Base-by-base conservation (phyloP, 1,140 invertebrate species). In the Frieseomelitta varia region DNA sequence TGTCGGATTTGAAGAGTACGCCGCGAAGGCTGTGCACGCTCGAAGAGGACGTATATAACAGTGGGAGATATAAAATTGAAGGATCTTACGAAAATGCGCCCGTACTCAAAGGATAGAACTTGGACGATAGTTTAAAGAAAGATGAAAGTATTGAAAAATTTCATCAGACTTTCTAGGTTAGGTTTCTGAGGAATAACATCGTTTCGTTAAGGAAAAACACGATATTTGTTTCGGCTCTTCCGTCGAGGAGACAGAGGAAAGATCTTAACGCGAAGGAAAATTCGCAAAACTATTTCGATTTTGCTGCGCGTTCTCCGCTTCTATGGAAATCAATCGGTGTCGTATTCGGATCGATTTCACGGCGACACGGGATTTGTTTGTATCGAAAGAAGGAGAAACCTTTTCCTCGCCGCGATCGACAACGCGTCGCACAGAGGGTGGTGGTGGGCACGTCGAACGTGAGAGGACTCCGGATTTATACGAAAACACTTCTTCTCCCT, bases 391-490 rank as follows among this genome's bases (percentile, higher is more conserved):
- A 83, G 82, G 55, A 67, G 75, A 81, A 86, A 73, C 27, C 72
- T 81, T 74, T 86, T n/a, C 58, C 61, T 47, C 34, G 39, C 39
- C 27, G 51, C 77, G 81, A 71, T 55, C 76, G 30, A 34, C 55
- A 19, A 65, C 39, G 51, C 58, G 51, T 47, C 39, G 39, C 39
- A 47, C 39, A 47, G 39, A 65, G 17, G 21, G 30, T 65, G 67
- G 30, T 14, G 21, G 30, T 65, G 67, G 30, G 69, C 4, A 3
- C n/a, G 58, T 8, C 21, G 81, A 82, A 87, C 88, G 88, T 88
- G 87, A 87, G 74, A 88, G 87, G 87, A 90, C 85, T 89, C 19
- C n/a, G 87, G 85, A 91, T 91, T 91, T 91, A 90, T 89, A 83
- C 85, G 85, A 74, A 84, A 87, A 90, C 87, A 80, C 79, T 85